Evolutionary conservation across 2,888 invertebrate species (phyloP).

Genomic region (Scrobipalpa atriplicella): DNA sequence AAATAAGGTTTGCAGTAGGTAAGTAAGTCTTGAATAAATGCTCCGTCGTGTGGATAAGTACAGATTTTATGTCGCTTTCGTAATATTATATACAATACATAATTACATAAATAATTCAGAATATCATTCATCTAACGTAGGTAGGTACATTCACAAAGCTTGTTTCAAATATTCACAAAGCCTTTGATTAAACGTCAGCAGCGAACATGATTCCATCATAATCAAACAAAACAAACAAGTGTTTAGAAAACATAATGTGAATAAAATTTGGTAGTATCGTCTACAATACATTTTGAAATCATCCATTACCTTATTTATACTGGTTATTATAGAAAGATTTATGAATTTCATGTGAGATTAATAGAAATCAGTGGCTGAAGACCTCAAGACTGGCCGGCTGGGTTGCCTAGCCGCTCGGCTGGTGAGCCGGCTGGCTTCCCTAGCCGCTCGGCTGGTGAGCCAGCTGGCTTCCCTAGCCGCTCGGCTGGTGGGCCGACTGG

Average conservation of each 20-base stretch:
- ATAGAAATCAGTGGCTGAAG: neutral
- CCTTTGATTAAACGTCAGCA: conserved; percentile 47
- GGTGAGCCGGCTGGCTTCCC: neutral
- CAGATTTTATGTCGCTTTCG: conserved; percentile 63
- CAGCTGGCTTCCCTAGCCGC: no score
- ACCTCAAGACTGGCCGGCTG: neutral
- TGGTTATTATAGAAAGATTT: no score
- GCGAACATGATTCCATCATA: conserved; percentile 42
- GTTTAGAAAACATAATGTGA: no score
- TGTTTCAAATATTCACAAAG: conserved; percentile 58
- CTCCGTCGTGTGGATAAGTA: conserved; percentile 43
- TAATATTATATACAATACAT: conserved; percentile 56
- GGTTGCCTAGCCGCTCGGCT: conserved; percentile 38
- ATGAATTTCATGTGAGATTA: neutral
- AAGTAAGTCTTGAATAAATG: neutral
- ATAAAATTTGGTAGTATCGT: no score
- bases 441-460: no score
- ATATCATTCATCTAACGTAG: conserved; percentile 63
- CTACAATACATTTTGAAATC: no score
- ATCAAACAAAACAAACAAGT: neutral
- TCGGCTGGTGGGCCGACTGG: no score
- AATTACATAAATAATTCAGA: conserved; percentile 69
- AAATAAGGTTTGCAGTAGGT: neutral
- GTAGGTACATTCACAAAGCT: conserved; percentile 71
- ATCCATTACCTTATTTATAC: no score